Evolutionary conservation across 2,113 vertebrate genomes (phyloP).

Genomic region (Pelusios castaneus): DNA sequence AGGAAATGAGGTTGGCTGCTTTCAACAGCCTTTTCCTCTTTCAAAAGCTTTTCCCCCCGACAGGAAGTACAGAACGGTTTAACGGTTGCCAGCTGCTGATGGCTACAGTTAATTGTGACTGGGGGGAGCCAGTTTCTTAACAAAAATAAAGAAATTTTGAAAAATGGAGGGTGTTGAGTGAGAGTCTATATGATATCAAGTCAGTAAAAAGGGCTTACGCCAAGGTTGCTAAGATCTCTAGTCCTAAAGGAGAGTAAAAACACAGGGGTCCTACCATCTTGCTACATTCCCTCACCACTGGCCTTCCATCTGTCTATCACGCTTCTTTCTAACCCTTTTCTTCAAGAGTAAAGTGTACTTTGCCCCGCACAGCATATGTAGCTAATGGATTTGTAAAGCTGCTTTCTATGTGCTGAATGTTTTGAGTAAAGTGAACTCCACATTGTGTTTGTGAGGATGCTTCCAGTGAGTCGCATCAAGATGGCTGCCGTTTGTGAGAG

Average conservation of each 20-base stretch:
- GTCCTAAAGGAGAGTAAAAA: not conserved
- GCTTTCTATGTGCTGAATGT: not conserved
- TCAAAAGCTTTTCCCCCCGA: not conserved
- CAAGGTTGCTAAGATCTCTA: not conserved
- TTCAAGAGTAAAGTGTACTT: not conserved
- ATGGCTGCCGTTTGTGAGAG: not conserved
- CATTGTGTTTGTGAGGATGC: not conserved
- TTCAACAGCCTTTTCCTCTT: conserved; percentile 41
- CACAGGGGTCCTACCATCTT: not conserved
- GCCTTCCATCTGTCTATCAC: not conserved
- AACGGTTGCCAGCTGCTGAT: fast-evolving
- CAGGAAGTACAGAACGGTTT: not conserved
- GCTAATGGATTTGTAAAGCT: not conserved
- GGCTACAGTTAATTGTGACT: not conserved
- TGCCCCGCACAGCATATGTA: not conserved
- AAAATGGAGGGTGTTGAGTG: not conserved
- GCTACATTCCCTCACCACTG: not conserved
- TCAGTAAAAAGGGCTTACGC: conserved; percentile 11
- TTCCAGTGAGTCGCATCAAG: not conserved
- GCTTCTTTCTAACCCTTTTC: not conserved
- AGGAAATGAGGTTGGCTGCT: conserved; percentile 34
- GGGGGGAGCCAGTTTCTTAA: not conserved
- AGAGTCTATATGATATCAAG: not conserved
- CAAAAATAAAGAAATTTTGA: too few relatives aligned
- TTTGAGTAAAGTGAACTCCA: not conserved